Conservation (phyloP, 2,888 invertebrate genomes). For the Hermaeophaga mercurialis region DNA sequence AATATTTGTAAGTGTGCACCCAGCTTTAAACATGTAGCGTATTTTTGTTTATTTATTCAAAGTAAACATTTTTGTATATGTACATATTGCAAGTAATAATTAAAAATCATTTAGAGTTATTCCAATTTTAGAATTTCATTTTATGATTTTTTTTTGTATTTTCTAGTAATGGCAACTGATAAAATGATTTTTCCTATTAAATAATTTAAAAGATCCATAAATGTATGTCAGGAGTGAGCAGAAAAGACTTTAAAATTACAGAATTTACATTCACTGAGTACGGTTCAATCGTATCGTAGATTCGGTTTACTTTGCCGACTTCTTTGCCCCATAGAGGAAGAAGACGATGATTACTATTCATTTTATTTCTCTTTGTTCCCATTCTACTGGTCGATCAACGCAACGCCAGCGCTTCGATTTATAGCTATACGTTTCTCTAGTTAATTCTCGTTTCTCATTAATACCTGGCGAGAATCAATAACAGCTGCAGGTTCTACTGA, state of each 20-base stretch:
- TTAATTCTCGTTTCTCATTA: constrained; percentile 14
- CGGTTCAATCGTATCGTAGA: background rate
- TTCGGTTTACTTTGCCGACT: constrained; percentile 9
- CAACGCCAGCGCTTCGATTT: constrained; percentile 8
- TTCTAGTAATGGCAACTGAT: too few relatives aligned
- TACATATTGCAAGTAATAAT: too few relatives aligned
- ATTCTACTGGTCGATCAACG: constrained; percentile 8
- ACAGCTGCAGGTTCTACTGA: constrained; percentile 5
- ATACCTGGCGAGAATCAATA: constrained; percentile 11
- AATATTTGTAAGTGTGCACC: too few relatives aligned
- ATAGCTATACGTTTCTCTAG: constrained; percentile 5
- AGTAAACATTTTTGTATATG: too few relatives aligned
- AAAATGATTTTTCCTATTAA: too few relatives aligned
- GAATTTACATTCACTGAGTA: constrained; percentile 5
- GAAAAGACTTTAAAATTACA: constrained; percentile 2
- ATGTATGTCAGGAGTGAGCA: background rate
- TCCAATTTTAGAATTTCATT: too few relatives aligned
- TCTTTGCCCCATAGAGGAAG: background rate
- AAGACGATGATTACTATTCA: constrained; percentile 7
- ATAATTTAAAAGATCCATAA: background rate
- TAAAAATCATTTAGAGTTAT: too few relatives aligned
- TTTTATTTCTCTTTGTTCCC: constrained; percentile 10
- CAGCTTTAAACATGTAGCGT: too few relatives aligned
- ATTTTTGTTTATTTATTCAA: too few relatives aligned
- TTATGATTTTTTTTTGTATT: too few relatives aligned